Base-by-base conservation (phyloP, 2,888 invertebrate genomes). In the Blastobasis lacticolella region DNA sequence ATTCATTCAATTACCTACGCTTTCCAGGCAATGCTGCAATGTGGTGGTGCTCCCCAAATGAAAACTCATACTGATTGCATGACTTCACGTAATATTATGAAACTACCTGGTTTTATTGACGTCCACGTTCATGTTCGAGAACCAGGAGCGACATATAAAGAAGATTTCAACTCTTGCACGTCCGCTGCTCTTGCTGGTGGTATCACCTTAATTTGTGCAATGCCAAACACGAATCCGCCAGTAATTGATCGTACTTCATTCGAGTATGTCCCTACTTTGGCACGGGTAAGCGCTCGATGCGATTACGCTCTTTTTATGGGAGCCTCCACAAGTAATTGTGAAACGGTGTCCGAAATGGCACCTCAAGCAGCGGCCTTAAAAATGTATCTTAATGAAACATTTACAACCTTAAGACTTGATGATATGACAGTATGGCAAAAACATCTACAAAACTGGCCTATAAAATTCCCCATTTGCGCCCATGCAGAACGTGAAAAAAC, bases 351-450 rank as follows among this genome's bases (percentile, higher is more conserved):
- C 0, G 94, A 97, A 69, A 81, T 98, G 50, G 95, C 95, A 0
- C 88, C 92, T 0, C 90, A 93, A 68, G 94, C 94, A 1, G 96
- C 96, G 4, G 95, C 94, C 7, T 87, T 99, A 6, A 99, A 99
- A 88, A 98, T 99, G 97, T 99, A 99, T 76, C 90, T 99, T 0
- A 99, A 99, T 75, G 94, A 97, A 75, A 99, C 99, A 0, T 99
- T 94, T 71, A 95, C 97, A 3, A 97, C 97, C 0, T 86, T 99
- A 7, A 92, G 92, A 69, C 88, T 99, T 69, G 94, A 94, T 59
- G 95, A 96, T 67, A 92, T 98, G 77, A 92, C 94, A 3, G 89
- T 94, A 23, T 99, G 99, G 99, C 93, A 94, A 72, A 94, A 95
- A 81, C 99, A 99, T 79, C 92, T 99, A 62, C 92, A 94, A 62